Evolutionary conservation across 1,140 invertebrate species (phyloP).

Genomic region (Asbolus verrucosus): DNA sequence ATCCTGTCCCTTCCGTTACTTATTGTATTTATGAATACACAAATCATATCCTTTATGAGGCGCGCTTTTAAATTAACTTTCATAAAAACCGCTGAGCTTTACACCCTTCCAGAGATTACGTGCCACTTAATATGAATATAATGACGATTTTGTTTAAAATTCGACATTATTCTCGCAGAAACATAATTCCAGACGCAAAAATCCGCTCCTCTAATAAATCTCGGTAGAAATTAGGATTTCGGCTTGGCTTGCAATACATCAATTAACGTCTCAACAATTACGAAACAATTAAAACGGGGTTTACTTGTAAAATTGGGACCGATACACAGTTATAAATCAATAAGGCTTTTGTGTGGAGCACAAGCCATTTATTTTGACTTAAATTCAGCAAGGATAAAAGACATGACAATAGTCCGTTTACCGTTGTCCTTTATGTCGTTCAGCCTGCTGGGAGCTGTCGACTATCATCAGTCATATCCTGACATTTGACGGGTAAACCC

Average conservation of each 20-base stretch:
- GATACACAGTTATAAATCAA: slow-evolving; percentile 35
- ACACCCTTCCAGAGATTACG: slow-evolving; percentile 27
- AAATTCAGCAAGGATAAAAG: slow-evolving; percentile 43
- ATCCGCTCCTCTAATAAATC: background rate
- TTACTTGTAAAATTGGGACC: slow-evolving; percentile 36
- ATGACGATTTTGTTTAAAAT: slow-evolving; percentile 26
- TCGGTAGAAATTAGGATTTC: slow-evolving; percentile 14
- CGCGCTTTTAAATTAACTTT: slow-evolving; percentile 36
- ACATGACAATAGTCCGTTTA: slow-evolving; percentile 46
- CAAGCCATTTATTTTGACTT: slow-evolving; percentile 41
- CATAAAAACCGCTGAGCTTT: slow-evolving; percentile 37
- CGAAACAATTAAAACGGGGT: slow-evolving; percentile 32
- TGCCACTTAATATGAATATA: slow-evolving; percentile 27
- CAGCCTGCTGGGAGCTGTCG: slow-evolving; percentile 44
- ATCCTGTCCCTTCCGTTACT: slow-evolving; percentile 36
- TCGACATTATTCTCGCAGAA: slow-evolving; percentile 1
- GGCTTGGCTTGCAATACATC: slow-evolving; percentile 21
- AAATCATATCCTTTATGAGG: slow-evolving; percentile 37
- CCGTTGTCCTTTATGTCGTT: slow-evolving; percentile 41
- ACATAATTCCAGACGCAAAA: slow-evolving; percentile 3
- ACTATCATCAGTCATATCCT: slow-evolving; percentile 44
- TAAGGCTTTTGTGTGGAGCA: slow-evolving; percentile 34
- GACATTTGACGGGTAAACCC: slow-evolving; percentile 44
- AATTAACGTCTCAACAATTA: slow-evolving; percentile 39
- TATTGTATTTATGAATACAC: slow-evolving; percentile 39